These are phyloP conservation scores for Heliconius eleuchia DNA, from an alignment of 1,140 invertebrate species.

Conservation along the genomic window DNA sequence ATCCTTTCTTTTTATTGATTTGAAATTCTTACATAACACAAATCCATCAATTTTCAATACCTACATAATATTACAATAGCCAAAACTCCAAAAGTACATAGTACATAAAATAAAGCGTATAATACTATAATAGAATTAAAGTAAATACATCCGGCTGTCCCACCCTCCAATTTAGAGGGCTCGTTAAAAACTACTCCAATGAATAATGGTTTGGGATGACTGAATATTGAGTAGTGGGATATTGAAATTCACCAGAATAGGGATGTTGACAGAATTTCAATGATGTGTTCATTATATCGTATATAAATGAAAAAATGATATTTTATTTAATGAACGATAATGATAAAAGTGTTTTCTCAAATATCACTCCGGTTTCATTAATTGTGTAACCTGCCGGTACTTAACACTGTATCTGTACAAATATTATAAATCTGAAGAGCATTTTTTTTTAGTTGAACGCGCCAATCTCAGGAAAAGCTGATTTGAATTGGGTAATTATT, in stretches of 20 bases:
- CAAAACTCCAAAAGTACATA: not conserved
- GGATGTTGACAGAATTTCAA: conserved; percentile 4
- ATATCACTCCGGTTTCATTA: not conserved
- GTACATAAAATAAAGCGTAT: not conserved
- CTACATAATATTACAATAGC: not conserved
- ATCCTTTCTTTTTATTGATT: too few species aligned
- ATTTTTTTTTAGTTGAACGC: too few species aligned
- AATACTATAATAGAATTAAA: conserved; percentile 8
- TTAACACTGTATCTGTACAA: too few species aligned
- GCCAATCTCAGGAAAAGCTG: too few species aligned
- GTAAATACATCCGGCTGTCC: not conserved
- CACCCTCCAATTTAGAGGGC: conserved; percentile 14
- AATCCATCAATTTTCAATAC: too few species aligned
- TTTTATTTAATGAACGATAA: not conserved
- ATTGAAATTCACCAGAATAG: conserved; percentile 4
- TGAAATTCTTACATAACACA: too few species aligned
- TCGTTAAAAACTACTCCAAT: conserved; percentile 15
- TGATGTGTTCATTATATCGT: not conserved
- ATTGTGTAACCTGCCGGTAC: not conserved
- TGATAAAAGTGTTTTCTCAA: too few species aligned
- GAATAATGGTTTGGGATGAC: conserved; percentile 12
- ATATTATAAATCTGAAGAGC: too few species aligned
- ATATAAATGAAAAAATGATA: not conserved
- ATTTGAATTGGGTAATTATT: too few species aligned
- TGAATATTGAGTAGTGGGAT: conserved; percentile 6